Conservation (phyloP, 2,797 vertebrate genomes). For the Notolepis coatsorum region DNA sequence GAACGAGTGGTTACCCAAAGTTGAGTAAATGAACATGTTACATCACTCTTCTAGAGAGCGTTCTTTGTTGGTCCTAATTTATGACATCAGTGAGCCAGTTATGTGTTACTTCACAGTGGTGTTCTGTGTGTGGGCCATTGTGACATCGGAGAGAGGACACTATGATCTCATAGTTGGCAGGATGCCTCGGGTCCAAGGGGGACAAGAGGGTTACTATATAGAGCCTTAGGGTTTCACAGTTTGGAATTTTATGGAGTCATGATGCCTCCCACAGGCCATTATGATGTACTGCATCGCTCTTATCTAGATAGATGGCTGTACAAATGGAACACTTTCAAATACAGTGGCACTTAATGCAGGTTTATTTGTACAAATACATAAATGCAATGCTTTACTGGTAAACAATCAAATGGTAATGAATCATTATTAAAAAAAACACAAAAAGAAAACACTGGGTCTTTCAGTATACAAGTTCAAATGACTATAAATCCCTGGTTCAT, state of each 20-base stretch:
- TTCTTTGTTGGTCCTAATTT: slow-evolving; percentile 33
- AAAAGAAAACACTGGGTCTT: not conserved
- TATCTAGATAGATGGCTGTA: too few relatives aligned
- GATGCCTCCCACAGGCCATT: slow-evolving; percentile 27
- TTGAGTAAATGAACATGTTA: slow-evolving; percentile 43
- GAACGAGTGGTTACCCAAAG: slow-evolving; percentile 6
- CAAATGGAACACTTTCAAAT: not conserved
- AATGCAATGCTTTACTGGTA: not conserved
- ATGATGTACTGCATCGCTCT: not conserved
- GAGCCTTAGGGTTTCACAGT: not conserved
- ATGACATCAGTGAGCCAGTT: slow-evolving; percentile 21
- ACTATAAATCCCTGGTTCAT: slow-evolving; percentile 27
- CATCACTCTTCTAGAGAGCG: slow-evolving; percentile 33
- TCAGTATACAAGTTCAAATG: too few relatives aligned
- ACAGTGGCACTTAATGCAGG: not conserved
- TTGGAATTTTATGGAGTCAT: not conserved
- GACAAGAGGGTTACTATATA: slow-evolving; percentile 3
- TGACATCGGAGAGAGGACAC: slow-evolving; percentile 23
- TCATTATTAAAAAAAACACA: slow-evolving; percentile 10
- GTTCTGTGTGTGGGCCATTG: slow-evolving; percentile 36
- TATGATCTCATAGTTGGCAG: slow-evolving; percentile 48
- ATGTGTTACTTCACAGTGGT: slow-evolving; percentile 45
- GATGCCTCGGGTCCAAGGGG: slow-evolving; percentile 20
- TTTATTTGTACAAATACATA: slow-evolving; percentile 43
- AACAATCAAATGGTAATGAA: slow-evolving; percentile 1